Conservation (phyloP, 2,888 invertebrate species). For the Drosophila ustulata region DNA sequence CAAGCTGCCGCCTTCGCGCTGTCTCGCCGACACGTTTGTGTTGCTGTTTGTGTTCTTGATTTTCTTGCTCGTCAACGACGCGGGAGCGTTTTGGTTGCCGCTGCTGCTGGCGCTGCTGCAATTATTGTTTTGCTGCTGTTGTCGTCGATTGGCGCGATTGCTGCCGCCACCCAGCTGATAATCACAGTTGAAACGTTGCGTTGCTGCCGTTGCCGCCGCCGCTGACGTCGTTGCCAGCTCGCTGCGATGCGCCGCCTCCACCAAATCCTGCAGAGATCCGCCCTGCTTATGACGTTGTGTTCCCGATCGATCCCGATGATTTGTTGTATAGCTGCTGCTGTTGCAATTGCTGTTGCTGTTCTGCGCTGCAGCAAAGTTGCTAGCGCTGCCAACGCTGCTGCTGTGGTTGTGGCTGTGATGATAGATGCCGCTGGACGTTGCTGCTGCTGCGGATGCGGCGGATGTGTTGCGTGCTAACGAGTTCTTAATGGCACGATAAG, state of each 20-base stretch:
- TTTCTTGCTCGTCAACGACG: constrained; percentile 46
- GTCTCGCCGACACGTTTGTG: constrained; percentile 84
- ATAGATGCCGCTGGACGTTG: constrained; percentile 75
- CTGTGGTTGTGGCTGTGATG: constrained; percentile 62
- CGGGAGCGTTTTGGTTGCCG: constrained; percentile 49
- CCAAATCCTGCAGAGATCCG: constrained; percentile 88
- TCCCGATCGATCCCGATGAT: constrained; percentile 43
- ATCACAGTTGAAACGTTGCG: constrained; percentile 82
- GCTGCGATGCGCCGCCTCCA: constrained; percentile 85
- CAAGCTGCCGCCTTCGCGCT: constrained; percentile 89
- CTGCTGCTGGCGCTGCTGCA: constrained; percentile 59
- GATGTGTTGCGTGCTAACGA: constrained; percentile 81
- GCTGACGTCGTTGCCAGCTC: constrained; percentile 74
- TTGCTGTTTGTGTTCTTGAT: constrained; percentile 67
- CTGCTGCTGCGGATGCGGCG: constrained; percentile 70
- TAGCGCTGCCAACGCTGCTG: constrained; percentile 49
- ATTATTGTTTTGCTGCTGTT: constrained; percentile 67
- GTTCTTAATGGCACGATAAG: constrained; percentile 78
- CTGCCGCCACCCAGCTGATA: constrained; percentile 67
- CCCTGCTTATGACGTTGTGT: constrained; percentile 85
- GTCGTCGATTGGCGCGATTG: constrained; percentile 68
- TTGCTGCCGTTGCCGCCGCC: constrained; percentile 63
- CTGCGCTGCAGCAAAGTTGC: constrained; percentile 25
- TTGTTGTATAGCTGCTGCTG: constrained; percentile 60
- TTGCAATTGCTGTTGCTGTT: constrained; percentile 30